Percentiles rank a stretch among this genome's conserved stretches.
These are phyloP conservation scores for Carposina sasakii DNA, from an alignment of 1,140 invertebrate genomes.

Conservation along the genomic window DNA sequence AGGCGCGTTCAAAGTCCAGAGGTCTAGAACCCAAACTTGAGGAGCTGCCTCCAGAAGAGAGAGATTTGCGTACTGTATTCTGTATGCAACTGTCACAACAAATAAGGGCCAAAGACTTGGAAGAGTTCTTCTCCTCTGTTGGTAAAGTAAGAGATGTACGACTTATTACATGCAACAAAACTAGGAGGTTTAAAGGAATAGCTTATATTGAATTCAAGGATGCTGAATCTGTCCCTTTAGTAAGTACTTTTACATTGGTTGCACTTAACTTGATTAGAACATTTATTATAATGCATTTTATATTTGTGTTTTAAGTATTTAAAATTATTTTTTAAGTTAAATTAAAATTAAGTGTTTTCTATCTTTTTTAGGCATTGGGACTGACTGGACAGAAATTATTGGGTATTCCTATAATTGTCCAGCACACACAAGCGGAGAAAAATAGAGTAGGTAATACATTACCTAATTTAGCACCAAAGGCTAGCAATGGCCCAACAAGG, in stretches of 20 bases:
- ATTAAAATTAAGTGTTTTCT: constrained; percentile 1
- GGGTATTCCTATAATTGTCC: constrained; percentile 98
- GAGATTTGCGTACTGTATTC: constrained; percentile 98
- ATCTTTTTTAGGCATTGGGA: constrained; percentile 87
- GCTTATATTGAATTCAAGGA: constrained; percentile 99
- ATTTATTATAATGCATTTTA: not conserved
- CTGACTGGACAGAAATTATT: constrained; percentile 96
- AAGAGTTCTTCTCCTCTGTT: constrained; percentile 99
- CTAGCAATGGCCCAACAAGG: constrained; percentile 92
- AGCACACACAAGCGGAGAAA: constrained; percentile 98
- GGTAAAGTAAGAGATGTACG: constrained; percentile 99
- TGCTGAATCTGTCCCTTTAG: constrained; percentile 96
- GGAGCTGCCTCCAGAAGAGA: constrained; percentile 96
- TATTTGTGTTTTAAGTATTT: not conserved
- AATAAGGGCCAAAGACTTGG: constrained; percentile 95
- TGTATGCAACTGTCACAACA: constrained; percentile 97
- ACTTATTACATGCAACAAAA: constrained; percentile 99
- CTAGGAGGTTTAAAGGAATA: constrained; percentile 98
- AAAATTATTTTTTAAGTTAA: not conserved
- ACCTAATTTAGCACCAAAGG: constrained; percentile 87
- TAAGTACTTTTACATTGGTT: constrained; percentile 75
- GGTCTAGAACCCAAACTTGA: constrained; percentile 66
- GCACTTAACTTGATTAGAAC: not conserved
- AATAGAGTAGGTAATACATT: constrained; percentile 93
- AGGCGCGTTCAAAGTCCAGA: constrained; percentile 62